These are phyloP conservation scores for Polia nebulosa DNA, from an alignment of 2,888 invertebrate species.

Conservation along the genomic window DNA sequence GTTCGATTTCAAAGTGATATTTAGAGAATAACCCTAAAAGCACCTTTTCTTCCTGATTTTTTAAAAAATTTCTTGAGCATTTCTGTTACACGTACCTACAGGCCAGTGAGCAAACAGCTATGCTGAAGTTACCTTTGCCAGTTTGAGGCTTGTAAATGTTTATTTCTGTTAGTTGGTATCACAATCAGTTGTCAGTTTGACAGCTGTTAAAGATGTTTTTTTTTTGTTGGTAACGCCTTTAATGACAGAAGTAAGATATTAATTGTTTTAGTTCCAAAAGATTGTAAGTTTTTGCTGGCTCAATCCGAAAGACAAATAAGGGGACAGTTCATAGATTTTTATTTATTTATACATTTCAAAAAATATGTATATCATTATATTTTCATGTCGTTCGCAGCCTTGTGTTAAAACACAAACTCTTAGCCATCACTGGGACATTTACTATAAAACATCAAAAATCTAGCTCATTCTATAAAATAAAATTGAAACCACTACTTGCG, in stretches of 20 bases:
- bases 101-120: constrained; percentile 12
- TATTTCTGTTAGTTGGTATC: not conserved
- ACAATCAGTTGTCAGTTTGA: constrained; percentile 15
- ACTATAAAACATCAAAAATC: constrained; percentile 87
- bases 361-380: constrained; percentile 80
- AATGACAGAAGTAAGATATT: not conserved
- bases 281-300: constrained; percentile 53
- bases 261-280: not conserved
- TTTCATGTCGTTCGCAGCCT: constrained; percentile 67
- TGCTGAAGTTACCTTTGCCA: not conserved
- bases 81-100: not conserved
- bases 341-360: constrained; percentile 85
- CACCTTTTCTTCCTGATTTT: not conserved
- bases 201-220: constrained; percentile 17
- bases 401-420: constrained; percentile 82
- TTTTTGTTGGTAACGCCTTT: not conserved
- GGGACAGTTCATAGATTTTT: constrained; percentile 77
- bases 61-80: constrained; percentile 8
- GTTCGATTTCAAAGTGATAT: not conserved
- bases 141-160: not conserved
- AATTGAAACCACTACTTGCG: constrained; percentile 65
- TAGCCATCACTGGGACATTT: constrained; percentile 74
- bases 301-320: constrained; percentile 69
- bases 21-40: not conserved
- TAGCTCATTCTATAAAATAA: constrained; percentile 85